Conservation (phyloP, 2,797 vertebrate species). For the Bovichtus diacanthus region DNA sequence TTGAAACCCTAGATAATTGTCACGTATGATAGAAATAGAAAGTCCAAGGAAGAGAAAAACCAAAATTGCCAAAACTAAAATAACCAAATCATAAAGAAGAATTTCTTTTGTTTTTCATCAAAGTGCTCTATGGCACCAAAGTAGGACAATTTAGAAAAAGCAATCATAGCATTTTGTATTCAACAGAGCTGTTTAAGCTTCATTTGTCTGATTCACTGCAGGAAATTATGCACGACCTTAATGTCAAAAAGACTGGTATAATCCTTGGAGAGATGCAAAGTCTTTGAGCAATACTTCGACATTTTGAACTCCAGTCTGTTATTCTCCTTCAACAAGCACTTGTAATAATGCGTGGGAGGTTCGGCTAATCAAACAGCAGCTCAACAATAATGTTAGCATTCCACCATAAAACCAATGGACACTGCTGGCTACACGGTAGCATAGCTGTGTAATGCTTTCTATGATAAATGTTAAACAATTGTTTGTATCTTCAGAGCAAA, state of each 20-base stretch:
- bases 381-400: constrained; percentile 40
- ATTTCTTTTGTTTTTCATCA: no score
- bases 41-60: constrained; percentile 6
- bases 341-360: constrained; percentile 25
- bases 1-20: constrained; percentile 9
- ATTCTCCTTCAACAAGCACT: constrained; percentile 52
- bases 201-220: constrained; percentile 31
- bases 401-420: constrained; percentile 35
- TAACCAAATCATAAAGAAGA: no score
- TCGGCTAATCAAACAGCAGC: constrained; percentile 48
- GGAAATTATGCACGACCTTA: constrained; percentile 48
- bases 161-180: constrained; percentile 7
- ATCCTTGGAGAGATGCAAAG: constrained; percentile 55
- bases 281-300: constrained; percentile 60
- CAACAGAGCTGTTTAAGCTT: constrained; percentile 11
- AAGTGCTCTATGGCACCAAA: constrained; percentile 6
- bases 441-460: background rate
- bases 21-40: constrained; percentile 2
- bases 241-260: constrained; percentile 60
- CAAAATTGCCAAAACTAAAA: background rate
- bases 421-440: constrained; percentile 3
- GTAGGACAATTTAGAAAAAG: constrained; percentile 18
- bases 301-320: constrained; percentile 61
- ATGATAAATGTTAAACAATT: background rate
- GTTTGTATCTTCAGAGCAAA: constrained; percentile 1